Base-by-base conservation (phyloP, 1,140 invertebrate genomes). In the Drosophila biarmipes region DNA sequence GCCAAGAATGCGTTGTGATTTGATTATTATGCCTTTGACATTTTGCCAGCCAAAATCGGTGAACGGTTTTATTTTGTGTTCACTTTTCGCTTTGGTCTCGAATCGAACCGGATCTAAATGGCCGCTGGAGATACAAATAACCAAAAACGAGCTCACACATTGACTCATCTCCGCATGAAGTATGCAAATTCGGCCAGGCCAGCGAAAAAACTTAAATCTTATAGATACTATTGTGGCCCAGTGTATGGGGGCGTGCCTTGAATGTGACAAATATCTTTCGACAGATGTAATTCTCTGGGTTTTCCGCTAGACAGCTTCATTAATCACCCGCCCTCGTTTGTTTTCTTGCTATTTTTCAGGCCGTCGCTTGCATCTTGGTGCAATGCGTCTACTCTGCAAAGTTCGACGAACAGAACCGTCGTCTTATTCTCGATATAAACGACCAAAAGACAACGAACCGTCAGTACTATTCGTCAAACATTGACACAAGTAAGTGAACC, bases 401-500 rank as follows among this genome's bases (percentile, higher is more conserved):
- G 53, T 90, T 77, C 46, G 90, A 91, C 80, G 73, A 85, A 81
- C 90, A 91, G 74, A 90, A 91, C 79, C 87, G 90, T 69, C 90
- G 90, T 72, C 92, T 94, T 7, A 93, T 95, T 46, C 93, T 95
- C 6, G 93, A 95, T 72, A 95, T 95, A 45, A 93, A 95, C 79
- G 94, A 95, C 73, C 92, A 93, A 62, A 94, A 95, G 79, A 95
- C 95, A 91, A 95, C 93, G 73, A 91, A 91, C 51, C 80, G 84
- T 49, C 95, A 95, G 92, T 95, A 95, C 76, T 94, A 94, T 68
- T 94, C 95, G 90, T 94, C 94, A 71, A 95, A 95, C 82, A 95
- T 95, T 92, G 93, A 95, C 85, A 94, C 93, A 69, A 95, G 95
- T 95, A 92, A 94, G 94, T 93, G 84, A 61, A 72, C 14, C 27